Conservation (phyloP, 2,797 vertebrate species). For the Cynodonichthys magdalenae region DNA sequence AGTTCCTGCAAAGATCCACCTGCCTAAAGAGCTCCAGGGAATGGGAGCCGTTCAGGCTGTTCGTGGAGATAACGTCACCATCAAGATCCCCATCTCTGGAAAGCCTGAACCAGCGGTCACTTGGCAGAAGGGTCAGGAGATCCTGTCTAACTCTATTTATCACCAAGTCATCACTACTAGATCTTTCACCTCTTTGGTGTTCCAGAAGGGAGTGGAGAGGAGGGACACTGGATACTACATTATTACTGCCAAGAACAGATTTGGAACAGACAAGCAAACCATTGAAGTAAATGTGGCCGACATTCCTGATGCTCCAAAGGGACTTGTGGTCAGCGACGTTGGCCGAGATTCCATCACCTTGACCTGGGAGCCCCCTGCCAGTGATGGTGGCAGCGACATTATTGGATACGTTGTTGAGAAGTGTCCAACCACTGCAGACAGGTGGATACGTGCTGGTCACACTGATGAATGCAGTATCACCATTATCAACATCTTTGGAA, state of each 20-base stretch:
- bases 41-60: constrained; percentile 97
- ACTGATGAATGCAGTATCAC: constrained; percentile 90
- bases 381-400: constrained; percentile 93
- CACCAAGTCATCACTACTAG: constrained; percentile 98
- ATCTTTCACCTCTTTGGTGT: constrained; percentile 97
- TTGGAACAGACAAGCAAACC: constrained; percentile 97
- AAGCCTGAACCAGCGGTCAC: constrained; percentile 95
- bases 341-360: constrained; percentile 94
- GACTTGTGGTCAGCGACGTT: constrained; percentile 88
- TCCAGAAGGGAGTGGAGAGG: constrained; percentile 93
- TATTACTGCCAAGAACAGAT: constrained; percentile 97
- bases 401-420: constrained; percentile 94
- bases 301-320: constrained; percentile 93
- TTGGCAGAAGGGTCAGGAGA: constrained; percentile 99
- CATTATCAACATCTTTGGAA: constrained; percentile 94
- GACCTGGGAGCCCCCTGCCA: constrained; percentile 92
- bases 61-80: constrained; percentile 92
- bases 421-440: constrained; percentile 91
- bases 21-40: constrained; percentile 95
- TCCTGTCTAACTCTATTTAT: constrained; percentile 92
- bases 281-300: constrained; percentile 96
- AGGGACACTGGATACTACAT: constrained; percentile 96
- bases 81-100: constrained; percentile 98
- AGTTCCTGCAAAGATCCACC: constrained; percentile 97
- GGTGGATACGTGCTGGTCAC: constrained; percentile 96